A percentile compares a stretch with the other conserved stretches of the same genome.
Evolutionary conservation across 2,113 vertebrate genomes (phyloP).

Genomic region (Anas platyrhynchos): DNA sequence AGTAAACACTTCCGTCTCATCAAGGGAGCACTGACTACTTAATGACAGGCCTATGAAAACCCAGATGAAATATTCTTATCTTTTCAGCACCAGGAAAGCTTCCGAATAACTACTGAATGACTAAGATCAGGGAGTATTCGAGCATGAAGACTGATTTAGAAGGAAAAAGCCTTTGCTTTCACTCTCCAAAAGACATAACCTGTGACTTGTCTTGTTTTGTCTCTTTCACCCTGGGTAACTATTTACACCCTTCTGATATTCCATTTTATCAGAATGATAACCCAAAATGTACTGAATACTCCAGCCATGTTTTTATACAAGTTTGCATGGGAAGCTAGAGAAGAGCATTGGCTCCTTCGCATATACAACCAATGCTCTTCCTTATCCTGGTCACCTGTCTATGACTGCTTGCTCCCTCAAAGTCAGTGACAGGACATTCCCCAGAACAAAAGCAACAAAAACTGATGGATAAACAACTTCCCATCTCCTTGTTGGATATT

Average conservation of each 20-base stretch:
- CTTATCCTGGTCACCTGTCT: neutral
- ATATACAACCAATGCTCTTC: neutral
- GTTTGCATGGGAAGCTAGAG: neutral
- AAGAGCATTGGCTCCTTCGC: neutral
- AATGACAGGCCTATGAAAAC: slow-evolving; percentile 14
- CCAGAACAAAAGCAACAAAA: neutral
- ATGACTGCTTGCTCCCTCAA: neutral
- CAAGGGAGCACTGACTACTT: neutral
- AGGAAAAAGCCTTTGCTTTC: neutral
- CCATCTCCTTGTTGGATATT: neutral
- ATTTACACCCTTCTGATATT: neutral
- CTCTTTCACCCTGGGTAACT: neutral
- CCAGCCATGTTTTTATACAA: neutral
- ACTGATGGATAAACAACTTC: neutral
- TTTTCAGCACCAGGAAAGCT: neutral
- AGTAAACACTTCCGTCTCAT: neutral
- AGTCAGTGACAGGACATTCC: neutral
- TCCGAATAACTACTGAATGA: slow-evolving; percentile 39
- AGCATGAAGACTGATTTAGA: neutral
- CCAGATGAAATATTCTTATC: slow-evolving; percentile 4
- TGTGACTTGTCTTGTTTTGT: neutral
- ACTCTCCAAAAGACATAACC: neutral
- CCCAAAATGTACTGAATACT: neutral
- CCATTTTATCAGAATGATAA: neutral
- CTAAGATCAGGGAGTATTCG: neutral